Percentiles rank a stretch among this genome's conserved stretches.
These are phyloP conservation scores for Notodonta ziczac DNA, from an alignment of 2,888 invertebrate genomes.

Conservation along the genomic window DNA sequence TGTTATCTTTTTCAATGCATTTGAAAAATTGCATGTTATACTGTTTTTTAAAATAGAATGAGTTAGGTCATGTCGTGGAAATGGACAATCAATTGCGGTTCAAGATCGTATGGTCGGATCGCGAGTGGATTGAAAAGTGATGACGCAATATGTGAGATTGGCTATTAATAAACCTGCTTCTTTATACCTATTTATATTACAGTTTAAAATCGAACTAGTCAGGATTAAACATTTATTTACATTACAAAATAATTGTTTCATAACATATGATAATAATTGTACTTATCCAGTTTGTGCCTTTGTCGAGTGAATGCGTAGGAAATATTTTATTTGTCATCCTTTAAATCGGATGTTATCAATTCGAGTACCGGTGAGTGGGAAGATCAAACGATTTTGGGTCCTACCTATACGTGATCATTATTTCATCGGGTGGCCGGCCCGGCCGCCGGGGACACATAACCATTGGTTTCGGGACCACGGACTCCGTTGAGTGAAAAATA, in stretches of 20 bases:
- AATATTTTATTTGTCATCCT: background rate
- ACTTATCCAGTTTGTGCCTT: too few relatives aligned
- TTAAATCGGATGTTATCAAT: conserved; percentile 58
- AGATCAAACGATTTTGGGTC: conserved; percentile 36
- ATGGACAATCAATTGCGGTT: conserved; percentile 68
- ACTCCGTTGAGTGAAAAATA: conserved; percentile 51
- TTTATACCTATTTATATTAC: background rate
- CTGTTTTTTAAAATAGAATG: conserved; percentile 44
- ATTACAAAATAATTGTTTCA: too few relatives aligned
- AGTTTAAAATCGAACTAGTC: too few relatives aligned
- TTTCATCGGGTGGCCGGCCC: conserved; percentile 65
- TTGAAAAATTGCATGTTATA: too few relatives aligned
- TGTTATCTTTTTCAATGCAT: too few relatives aligned
- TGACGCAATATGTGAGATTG: conserved; percentile 45
- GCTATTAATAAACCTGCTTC: background rate
- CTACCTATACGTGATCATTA: conserved; percentile 62
- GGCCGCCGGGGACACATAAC: conserved; percentile 65
- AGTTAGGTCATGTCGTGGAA: conserved; percentile 52
- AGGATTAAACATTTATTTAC: too few relatives aligned
- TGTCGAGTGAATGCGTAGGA: too few relatives aligned
- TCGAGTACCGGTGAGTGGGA: conserved; percentile 47
- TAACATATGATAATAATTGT: too few relatives aligned
- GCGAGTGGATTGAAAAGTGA: conserved; percentile 57
- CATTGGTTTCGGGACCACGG: conserved; percentile 50
- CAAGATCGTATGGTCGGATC: conserved; percentile 54